phyloP scores from a whole-genome alignment of 2,113 vertebrate genomes.

The Acinonyx jubatus region DNA sequence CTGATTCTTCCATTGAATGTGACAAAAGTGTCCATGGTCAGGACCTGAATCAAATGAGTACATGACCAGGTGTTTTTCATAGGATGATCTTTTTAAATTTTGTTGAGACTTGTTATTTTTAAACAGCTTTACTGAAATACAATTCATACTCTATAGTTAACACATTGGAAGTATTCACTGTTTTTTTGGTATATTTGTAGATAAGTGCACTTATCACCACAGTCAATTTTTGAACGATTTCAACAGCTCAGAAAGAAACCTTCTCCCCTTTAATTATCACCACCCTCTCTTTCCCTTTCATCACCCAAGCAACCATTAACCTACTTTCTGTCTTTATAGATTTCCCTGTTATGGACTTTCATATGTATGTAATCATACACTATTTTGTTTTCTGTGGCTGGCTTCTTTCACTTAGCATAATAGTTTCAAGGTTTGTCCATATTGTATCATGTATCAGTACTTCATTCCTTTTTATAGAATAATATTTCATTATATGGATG shows the following conservation, averaged over 20 bases:
- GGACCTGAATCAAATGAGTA: neutral
- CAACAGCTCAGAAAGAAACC: slow-evolving; percentile 7
- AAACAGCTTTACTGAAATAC: slow-evolving; percentile 23
- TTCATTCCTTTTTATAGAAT: slow-evolving; percentile 18
- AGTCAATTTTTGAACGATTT: slow-evolving; percentile 32
- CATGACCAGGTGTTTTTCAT: neutral
- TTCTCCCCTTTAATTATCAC: neutral
- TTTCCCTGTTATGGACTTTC: slow-evolving; percentile 8
- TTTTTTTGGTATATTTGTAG: neutral
- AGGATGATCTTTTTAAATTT: neutral
- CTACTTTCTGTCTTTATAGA: neutral
- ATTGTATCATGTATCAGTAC: neutral
- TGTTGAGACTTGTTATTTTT: neutral
- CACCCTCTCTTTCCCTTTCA: neutral
- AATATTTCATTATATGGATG: neutral
- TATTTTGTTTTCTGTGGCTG: neutral
- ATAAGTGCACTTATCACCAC: neutral
- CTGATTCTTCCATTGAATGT: neutral
- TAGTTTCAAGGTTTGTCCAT: slow-evolving; percentile 3
- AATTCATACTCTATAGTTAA: neutral
- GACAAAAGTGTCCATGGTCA: neutral
- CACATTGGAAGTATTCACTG: neutral
- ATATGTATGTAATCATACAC: neutral
- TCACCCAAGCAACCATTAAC: neutral
- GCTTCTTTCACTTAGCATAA: neutral